Percentiles rank a stretch among this genome's conserved stretches.
These are phyloP conservation scores for Drosophila tani DNA, from an alignment of 1,140 invertebrate genomes.

Conservation along the genomic window DNA sequence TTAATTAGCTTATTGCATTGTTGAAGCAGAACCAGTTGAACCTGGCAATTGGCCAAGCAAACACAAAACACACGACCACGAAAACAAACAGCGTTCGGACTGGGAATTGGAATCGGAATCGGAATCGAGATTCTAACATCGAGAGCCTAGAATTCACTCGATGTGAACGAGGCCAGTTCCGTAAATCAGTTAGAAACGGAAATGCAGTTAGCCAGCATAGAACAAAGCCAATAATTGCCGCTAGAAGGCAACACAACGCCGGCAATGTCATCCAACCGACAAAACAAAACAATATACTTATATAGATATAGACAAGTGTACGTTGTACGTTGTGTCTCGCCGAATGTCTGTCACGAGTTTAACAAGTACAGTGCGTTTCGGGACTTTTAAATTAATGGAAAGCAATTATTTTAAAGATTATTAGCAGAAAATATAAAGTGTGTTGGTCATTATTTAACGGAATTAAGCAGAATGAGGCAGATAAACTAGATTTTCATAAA, in stretches of 20 bases:
- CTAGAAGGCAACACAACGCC: slow-evolving; percentile 59
- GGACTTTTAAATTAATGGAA: background rate
- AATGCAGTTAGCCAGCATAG: slow-evolving; percentile 59
- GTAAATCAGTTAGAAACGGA: slow-evolving; percentile 77
- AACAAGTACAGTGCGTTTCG: slow-evolving; percentile 10
- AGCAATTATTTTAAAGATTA: background rate
- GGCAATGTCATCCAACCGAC: slow-evolving; percentile 61
- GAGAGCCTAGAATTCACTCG: slow-evolving; percentile 19
- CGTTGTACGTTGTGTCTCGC: background rate
- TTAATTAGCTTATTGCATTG: slow-evolving; percentile 52
- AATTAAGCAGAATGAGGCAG: too few species aligned
- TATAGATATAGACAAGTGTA: slow-evolving; percentile 11
- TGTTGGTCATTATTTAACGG: background rate
- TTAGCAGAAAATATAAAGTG: background rate
- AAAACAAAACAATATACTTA: slow-evolving; percentile 25
- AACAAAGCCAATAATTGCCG: slow-evolving; percentile 72
- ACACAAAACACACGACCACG: slow-evolving; percentile 11
- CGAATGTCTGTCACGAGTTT: slow-evolving; percentile 9
- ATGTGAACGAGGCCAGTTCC: slow-evolving; percentile 68
- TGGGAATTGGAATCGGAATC: slow-evolving; percentile 14
- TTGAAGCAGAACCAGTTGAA: slow-evolving; percentile 57
- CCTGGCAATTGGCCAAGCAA: slow-evolving; percentile 34
- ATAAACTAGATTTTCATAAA: background rate
- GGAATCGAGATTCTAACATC: slow-evolving; percentile 1
- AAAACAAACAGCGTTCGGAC: slow-evolving; percentile 2